Evolutionary conservation across 2,113 vertebrate species (phyloP), one percentile per base, ranked within the genome.

Genomic region (Setophaga kirtlandii): DNA sequence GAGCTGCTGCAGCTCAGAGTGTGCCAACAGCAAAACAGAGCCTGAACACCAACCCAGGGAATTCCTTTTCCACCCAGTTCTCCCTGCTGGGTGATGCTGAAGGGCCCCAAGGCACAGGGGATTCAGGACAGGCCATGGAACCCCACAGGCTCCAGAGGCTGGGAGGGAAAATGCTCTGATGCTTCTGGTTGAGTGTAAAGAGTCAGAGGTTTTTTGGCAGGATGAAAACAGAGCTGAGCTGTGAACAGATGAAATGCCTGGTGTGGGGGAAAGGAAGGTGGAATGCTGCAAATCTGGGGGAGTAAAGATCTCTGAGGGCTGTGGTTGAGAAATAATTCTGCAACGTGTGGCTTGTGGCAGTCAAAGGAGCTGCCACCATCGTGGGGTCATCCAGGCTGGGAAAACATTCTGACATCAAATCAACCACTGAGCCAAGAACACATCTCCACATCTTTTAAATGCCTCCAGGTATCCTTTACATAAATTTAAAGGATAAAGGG

Each of bases 331-430:
- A 80, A 50, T 39, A 42, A 42, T 35, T 64, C 67, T 50, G 77
- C 30, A 18, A 1, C 0, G 0, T 1, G 10, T 50, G 74, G 37
- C 37, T 64, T 0, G 2, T 28, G 71, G 70, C 67, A 52, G 6
- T 39, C 28, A 44, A 49, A 62, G 68, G 47, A 65, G 33, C 75
- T 78, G 74, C 53, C 58, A 6, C n/a, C 44, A 17, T 33, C 0
- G 4, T 27, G 37, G 63, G 23, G 3, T 33, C 46, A 8, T 28
- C 9, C 19, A 46, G 23, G 33, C 7, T 53, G 27, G 28, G 24
- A 53, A 69, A 69, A 77, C 28, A 22, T 37, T 25, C 55, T 33
- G 44, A 30, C n/a, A 21, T 41, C 39, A 22, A 46, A 23, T 13
- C 64, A 46, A 52, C 6, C 47, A 62, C 23, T 33, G 16, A 39